Base-by-base conservation (phyloP, 2,888 invertebrate genomes). In the Macaria notata region DNA sequence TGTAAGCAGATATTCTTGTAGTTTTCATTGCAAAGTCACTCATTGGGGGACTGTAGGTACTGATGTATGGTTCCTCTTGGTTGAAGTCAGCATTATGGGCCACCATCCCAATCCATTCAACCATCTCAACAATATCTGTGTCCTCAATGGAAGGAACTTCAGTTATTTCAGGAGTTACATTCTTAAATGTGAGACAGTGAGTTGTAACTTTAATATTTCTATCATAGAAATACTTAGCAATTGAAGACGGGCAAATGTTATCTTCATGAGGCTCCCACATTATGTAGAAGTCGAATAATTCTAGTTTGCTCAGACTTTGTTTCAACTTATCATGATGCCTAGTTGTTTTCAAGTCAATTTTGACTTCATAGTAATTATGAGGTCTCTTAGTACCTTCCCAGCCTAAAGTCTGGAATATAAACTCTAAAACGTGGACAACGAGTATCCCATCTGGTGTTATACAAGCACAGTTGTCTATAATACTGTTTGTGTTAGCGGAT, bases 61-160 rank as follows among this genome's bases (percentile, higher is more conserved):
- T 90, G 0, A 90, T 78, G 45, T 88, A 91, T 2, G 70, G 58
- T 54, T 87, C 83, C 6, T 66, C 71, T 5, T 79, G 79, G 1
- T 65, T 61, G 36, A 85, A 63, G 57, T 84, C 76, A 9, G 69
- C 83, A 31, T 73, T 68, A 30, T 76, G 73, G 8, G 82, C 82
- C 9, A 90, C 56, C 76, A 90, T 77, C 0, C 91, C 91, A 42
- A 85, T 71, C 91, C 91, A 91, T 72, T 91, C 91, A 0, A 79
- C 80, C 63, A 91, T 72, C 62, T 88, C 88, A 1, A 84, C 84
- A 41, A 73, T 58, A 19, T 86, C 81, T 4, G 75, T 75, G 63
- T 84, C 84, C 57, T 74, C 69, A 46, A 86, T 53, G 46, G 78
- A 72, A 1, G 90, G 90, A 48, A 88, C 74, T 70, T 80, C 73